Percentiles rank a stretch among this genome's conserved stretches.
Conservation (phyloP, 2,888 invertebrate genomes). For the Torymus aiolomorphi region DNA sequence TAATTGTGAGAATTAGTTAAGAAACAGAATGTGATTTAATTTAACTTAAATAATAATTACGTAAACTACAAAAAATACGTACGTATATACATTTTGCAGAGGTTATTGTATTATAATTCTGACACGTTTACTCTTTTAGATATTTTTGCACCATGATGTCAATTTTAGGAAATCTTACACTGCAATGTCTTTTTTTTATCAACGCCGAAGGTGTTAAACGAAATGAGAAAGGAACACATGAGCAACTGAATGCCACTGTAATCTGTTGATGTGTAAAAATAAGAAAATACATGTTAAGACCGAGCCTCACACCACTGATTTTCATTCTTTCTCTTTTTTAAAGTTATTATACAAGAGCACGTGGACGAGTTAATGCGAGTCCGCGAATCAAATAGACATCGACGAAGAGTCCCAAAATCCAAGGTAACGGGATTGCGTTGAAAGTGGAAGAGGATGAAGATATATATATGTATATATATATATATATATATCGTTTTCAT, state of each 20-base stretch:
- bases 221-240: slow-evolving; percentile 2
- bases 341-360: slow-evolving; percentile 50
- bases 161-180: slow-evolving; percentile 7
- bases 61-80: background rate
- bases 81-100: background rate
- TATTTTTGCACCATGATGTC: slow-evolving; percentile 5
- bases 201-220: slow-evolving; percentile 1
- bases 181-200: slow-evolving; percentile 10
- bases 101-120: background rate
- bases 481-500: too few species aligned
- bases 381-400: slow-evolving; percentile 57
- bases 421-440: slow-evolving; percentile 46
- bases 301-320: slow-evolving; percentile 36
- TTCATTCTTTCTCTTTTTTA: slow-evolving; percentile 49
- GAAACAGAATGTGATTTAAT: too few species aligned
- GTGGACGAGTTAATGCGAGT: slow-evolving; percentile 46
- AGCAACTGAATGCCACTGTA: slow-evolving; percentile 14
- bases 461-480: too few species aligned
- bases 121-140: background rate
- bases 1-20: too few species aligned
- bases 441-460: slow-evolving; percentile 40
- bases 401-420: slow-evolving; percentile 48
- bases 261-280: slow-evolving; percentile 20
- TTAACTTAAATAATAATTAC: background rate
- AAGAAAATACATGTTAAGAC: slow-evolving; percentile 41